phyloP scores from a whole-genome alignment of 35 echinoderm and acorn worm genomes.

The Ophioderma brevispina region DNA sequence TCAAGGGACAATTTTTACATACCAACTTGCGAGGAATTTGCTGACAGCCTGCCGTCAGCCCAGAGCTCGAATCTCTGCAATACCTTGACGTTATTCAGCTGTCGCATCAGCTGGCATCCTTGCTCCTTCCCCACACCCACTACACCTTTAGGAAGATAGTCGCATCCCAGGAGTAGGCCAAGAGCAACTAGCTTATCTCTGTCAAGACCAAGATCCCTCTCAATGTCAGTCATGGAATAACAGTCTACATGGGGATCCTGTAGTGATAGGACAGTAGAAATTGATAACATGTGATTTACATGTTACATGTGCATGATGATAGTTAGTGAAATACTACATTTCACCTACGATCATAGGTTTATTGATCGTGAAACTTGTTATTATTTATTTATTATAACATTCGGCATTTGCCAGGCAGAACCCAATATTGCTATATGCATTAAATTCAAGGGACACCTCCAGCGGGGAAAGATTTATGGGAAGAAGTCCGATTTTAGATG shows the following conservation, averaged over 20 bases:
- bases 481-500: no score
- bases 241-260: conserved; percentile 87
- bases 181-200: conserved; percentile 67
- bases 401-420: no score
- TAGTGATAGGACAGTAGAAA: not conserved
- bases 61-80: conserved; percentile 73
- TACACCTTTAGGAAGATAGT: conserved; percentile 87
- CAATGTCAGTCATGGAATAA: conserved; percentile 80
- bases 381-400: no score
- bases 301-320: no score
- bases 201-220: conserved; percentile 49
- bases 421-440: no score
- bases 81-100: conserved; percentile 34
- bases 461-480: no score
- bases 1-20: not conserved
- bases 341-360: no score
- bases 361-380: no score
- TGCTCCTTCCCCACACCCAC: conserved; percentile 75
- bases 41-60: conserved; percentile 4
- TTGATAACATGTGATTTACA: no score
- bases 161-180: conserved; percentile 83
- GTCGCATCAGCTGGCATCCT: conserved; percentile 60
- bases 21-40: not conserved
- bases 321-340: no score
- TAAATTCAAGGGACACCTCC: no score